Percentiles rank a stretch among this genome's conserved stretches.
phyloP scores from a whole-genome alignment of 2,113 vertebrate species.

The Hymenochirus boettgeri region DNA sequence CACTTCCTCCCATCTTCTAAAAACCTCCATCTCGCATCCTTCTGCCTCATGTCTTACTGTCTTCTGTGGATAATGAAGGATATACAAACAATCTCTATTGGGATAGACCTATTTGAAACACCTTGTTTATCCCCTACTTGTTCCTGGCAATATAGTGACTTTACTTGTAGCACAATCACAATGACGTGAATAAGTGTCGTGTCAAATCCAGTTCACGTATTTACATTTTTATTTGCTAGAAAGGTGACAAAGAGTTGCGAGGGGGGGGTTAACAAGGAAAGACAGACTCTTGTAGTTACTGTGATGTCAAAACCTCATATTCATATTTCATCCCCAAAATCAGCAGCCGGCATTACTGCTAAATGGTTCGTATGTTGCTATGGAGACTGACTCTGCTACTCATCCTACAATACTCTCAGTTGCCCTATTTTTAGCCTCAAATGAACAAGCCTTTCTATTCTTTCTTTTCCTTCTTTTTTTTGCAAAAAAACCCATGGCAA shows the following conservation, averaged over 20 bases:
- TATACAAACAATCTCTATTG: no score
- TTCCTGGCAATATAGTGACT: no score
- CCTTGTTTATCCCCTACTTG: no score
- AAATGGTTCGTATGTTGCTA: constrained; percentile 39
- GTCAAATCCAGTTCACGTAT: no score
- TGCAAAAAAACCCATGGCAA: constrained; percentile 36
- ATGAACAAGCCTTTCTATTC: constrained; percentile 41
- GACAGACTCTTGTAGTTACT: constrained; percentile 4
- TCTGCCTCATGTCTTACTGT: no score
- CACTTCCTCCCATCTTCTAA: no score
- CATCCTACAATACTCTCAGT: constrained; percentile 39
- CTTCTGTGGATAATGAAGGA: no score
- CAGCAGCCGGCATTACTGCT: constrained; percentile 30
- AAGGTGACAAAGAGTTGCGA: constrained; percentile 5
- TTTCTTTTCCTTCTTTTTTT: constrained; percentile 32
- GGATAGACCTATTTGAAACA: no score
- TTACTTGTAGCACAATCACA: no score
- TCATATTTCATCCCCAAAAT: constrained; percentile 29
- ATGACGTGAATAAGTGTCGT: no score
- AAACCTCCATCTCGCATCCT: no score
- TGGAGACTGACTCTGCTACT: constrained; percentile 42
- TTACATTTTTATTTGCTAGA: neutral
- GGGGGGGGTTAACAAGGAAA: no score
- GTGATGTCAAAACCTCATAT: constrained; percentile 23
- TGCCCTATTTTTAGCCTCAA: constrained; percentile 40